Evolutionary conservation across 2,888 invertebrate species (phyloP), one percentile per base, ranked within the genome.

Genomic region (Seira musarum): DNA sequence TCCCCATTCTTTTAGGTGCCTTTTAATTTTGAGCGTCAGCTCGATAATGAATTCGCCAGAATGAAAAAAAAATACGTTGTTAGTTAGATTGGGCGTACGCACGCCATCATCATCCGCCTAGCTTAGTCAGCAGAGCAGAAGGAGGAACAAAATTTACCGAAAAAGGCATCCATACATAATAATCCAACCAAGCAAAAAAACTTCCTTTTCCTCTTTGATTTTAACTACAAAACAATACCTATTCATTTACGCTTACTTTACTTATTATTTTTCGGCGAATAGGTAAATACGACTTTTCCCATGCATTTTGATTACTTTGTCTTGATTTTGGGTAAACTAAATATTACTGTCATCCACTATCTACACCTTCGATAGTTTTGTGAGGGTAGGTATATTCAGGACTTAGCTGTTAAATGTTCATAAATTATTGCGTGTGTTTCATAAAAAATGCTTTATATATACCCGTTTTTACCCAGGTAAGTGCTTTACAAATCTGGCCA

Each of bases 31-130:
- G 13, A 21, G 17, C 21, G 19, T 17, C 21, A 22, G 17, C 19
- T 63, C 13, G 35, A 22, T 78, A 72, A 78, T 78, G 78, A 78
- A 72, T 78, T 72, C 72, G 78, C 72, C 72, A 72, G 78, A 35
- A 49, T 35, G 66, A 72, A 78, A 71, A 72, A 63, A 72, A 61
- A 40, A 25, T 19, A 61, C 71, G 67, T 49, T 30, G 30, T 30
- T 30, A 30, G 46, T 40, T 49, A 71, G 66, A 78, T 67, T 72
- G 78, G 67, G 72, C 61, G 67, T 72, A 30, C 66, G 67, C 78
- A 78, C 72, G 78, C 78, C 72, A 78, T 78, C 67, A 63, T 35
- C 53, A 65, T 77, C 60, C 22, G 2, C 30, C 8, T n/a, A n/a
- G 30, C 30, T 30, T 30, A 2, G 30, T 30, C 30, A 30, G 30